A percentile compares a stretch with the other conserved stretches of the same genome.
Conservation (phyloP, 2,797 vertebrate genomes). For the Tarsius wallacei region DNA sequence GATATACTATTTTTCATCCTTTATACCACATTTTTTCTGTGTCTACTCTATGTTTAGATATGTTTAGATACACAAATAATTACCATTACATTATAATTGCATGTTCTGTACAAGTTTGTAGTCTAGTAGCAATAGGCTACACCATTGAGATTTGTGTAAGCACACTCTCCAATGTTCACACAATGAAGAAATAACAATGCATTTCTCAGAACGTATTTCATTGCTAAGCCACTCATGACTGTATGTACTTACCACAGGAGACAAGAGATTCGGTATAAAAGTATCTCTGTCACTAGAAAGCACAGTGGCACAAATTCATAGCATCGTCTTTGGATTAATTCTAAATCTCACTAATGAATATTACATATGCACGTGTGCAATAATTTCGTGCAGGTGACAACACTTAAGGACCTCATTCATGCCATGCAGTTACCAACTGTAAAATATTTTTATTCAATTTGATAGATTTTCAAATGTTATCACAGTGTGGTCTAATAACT, state of each 20-base stretch:
- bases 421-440: no score
- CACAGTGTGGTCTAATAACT: neutral
- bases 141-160: rapidly evolving
- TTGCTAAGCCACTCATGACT: neutral
- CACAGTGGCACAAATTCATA: no score
- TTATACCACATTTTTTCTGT: neutral
- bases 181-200: neutral
- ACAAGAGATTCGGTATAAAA: neutral
- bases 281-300: neutral
- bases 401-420: neutral
- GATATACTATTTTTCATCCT: neutral
- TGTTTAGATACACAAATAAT: neutral
- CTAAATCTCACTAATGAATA: neutral
- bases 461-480: neutral
- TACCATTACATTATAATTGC: neutral
- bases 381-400: no score
- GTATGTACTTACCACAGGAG: rapidly evolving
- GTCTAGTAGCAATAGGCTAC: neutral
- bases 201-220: neutral
- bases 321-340: neutral
- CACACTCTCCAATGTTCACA: neutral
- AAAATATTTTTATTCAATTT: neutral
- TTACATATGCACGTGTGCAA: rapidly evolving
- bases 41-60: neutral
- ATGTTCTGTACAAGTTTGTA: neutral